Percentiles rank a stretch among this genome's conserved stretches.
Evolutionary conservation across 2,888 invertebrate genomes (phyloP).

Genomic region (Tridacna gigas): DNA sequence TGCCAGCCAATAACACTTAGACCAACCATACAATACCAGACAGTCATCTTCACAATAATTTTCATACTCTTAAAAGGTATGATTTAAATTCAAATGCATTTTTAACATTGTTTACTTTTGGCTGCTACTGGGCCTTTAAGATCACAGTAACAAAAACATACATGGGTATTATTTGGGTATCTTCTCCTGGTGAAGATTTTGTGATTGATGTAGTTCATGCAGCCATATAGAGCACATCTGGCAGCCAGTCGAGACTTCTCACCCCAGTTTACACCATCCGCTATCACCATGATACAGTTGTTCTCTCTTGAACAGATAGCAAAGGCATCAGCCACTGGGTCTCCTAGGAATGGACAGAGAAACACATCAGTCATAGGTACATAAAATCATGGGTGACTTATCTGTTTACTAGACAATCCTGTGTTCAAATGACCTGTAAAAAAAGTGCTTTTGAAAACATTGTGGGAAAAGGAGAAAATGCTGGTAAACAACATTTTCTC

Average conservation of each 20-base stretch:
- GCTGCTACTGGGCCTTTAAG: no score
- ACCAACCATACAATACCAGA: no score
- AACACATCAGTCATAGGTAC: background rate
- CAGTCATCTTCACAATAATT: no score
- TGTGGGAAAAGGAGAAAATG: constrained; percentile 7
- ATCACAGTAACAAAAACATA: constrained; percentile 63
- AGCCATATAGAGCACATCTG: constrained; percentile 94
- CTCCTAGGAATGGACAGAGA: constrained; percentile 87
- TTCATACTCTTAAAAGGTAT: no score
- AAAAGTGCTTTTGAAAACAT: background rate
- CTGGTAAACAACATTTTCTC: background rate
- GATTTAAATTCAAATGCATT: no score
- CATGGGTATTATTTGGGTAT: constrained; percentile 84
- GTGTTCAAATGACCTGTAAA: background rate
- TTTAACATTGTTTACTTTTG: no score
- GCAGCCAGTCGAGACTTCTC: constrained; percentile 93
- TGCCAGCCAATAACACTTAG: no score
- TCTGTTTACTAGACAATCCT: background rate
- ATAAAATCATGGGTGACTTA: background rate
- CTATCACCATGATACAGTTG: constrained; percentile 91
- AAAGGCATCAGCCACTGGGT: constrained; percentile 95
- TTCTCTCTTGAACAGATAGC: constrained; percentile 89
- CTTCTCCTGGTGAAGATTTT: constrained; percentile 80
- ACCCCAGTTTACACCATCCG: constrained; percentile 97
- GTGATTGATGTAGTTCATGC: constrained; percentile 91